phyloP scores from a whole-genome alignment of 2,888 invertebrate species.

The Melangyna quadrimaculata region DNA sequence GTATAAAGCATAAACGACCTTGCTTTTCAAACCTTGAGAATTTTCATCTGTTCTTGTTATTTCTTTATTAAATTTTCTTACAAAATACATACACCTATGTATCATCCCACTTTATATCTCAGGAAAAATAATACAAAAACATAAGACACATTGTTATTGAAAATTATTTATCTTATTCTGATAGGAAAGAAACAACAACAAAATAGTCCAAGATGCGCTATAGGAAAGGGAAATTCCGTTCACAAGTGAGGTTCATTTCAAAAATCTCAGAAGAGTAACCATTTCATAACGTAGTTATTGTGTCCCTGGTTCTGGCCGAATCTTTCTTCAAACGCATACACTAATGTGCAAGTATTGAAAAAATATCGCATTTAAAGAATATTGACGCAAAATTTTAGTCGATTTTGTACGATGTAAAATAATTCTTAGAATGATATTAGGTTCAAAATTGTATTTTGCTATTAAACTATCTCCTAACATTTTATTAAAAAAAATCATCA shows the following conservation, averaged over 20 bases:
- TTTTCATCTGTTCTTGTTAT: neutral
- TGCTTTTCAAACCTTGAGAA: neutral
- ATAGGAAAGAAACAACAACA: neutral
- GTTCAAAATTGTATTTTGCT: too few species aligned
- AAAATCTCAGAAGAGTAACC: neutral
- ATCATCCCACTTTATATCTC: too few species aligned
- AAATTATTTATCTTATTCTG: slow-evolving; percentile 2
- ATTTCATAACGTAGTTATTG: neutral
- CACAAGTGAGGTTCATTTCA: neutral
- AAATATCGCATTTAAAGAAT: too few species aligned
- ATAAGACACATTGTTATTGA: neutral
- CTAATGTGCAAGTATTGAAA: neutral
- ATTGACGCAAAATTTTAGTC: too few species aligned
- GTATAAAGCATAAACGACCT: too few species aligned
- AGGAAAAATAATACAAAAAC: neutral
- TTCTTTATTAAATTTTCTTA: neutral
- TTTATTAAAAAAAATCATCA: too few species aligned
- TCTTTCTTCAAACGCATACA: neutral
- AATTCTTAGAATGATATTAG: too few species aligned
- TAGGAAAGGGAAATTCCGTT: neutral
- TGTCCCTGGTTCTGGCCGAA: neutral
- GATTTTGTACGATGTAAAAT: too few species aligned
- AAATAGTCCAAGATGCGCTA: neutral
- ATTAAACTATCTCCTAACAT: too few species aligned
- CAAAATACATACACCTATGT: neutral